phyloP scores from a whole-genome alignment of 1,140 invertebrate genomes.

The Procambarus clarkii region DNA sequence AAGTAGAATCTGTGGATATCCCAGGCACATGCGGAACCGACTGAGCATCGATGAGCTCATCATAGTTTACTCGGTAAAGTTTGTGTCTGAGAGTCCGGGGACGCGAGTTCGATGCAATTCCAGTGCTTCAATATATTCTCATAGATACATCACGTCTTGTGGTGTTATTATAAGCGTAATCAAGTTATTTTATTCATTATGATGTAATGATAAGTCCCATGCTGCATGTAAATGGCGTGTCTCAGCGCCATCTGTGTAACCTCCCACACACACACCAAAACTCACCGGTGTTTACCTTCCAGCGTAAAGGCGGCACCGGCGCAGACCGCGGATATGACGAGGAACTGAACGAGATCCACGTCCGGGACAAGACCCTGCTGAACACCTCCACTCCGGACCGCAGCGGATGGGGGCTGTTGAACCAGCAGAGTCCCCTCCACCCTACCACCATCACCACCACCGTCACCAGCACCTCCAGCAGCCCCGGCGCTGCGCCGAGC shows the following conservation, averaged over 20 bases:
- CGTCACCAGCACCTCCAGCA: conserved; percentile 33
- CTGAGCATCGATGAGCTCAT: too few relatives aligned
- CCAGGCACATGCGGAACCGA: too few relatives aligned
- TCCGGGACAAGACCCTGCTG: conserved; percentile 51
- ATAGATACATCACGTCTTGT: too few relatives aligned
- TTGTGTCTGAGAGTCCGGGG: too few relatives aligned
- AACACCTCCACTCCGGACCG: conserved; percentile 46
- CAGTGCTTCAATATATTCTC: too few relatives aligned
- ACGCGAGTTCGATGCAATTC: too few relatives aligned
- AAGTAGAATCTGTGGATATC: too few relatives aligned
- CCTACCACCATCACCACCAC: conserved; percentile 45
- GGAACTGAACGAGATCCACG: conserved; percentile 63
- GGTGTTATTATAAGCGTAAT: too few relatives aligned
- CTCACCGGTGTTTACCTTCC: conserved; percentile 30
- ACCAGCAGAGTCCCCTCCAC: conserved; percentile 33
- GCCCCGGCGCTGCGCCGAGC: conserved; percentile 33
- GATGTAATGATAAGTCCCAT: too few relatives aligned
- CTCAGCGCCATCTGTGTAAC: neutral
- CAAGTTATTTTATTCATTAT: too few relatives aligned
- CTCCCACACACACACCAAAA: neutral
- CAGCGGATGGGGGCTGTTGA: conserved; percentile 43
- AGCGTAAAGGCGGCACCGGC: conserved; percentile 62
- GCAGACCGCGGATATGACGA: conserved; percentile 66
- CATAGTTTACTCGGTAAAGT: too few relatives aligned
- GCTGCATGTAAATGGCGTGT: too few relatives aligned